Conservation (phyloP, 2,113 vertebrate genomes). For the Rhynchopsitta pachyrhyncha region DNA sequence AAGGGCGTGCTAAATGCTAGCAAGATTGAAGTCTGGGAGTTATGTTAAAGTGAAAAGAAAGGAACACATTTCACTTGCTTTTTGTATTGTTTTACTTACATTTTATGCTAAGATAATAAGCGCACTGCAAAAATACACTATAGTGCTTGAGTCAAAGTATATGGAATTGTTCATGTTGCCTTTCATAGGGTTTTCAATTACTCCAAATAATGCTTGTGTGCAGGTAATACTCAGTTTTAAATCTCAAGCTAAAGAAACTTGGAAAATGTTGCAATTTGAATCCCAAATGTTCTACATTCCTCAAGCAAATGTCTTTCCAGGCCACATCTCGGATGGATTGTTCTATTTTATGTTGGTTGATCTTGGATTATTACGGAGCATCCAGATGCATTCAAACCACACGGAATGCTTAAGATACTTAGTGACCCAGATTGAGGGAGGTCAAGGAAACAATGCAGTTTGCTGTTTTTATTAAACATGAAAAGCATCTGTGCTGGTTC, state of each 20-base stretch:
- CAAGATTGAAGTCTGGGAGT: background rate
- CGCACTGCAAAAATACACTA: background rate
- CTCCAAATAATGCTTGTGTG: background rate
- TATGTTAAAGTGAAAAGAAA: background rate
- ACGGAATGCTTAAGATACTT: constrained; percentile 21
- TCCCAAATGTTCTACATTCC: background rate
- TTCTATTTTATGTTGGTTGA: constrained; percentile 70
- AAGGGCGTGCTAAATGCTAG: background rate
- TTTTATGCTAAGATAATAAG: background rate
- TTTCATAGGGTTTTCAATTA: background rate
- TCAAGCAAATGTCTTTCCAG: constrained; percentile 56
- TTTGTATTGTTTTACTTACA: background rate
- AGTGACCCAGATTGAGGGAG: constrained; percentile 30
- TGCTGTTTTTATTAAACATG: constrained; percentile 20
- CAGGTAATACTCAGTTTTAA: background rate
- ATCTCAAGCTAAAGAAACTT: background rate
- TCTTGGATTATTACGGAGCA: constrained; percentile 55
- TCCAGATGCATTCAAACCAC: constrained; percentile 38
- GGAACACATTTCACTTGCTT: background rate
- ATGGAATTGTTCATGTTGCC: background rate
- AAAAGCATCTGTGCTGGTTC: constrained; percentile 46
- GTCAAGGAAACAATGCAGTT: constrained; percentile 16
- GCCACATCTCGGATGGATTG: constrained; percentile 48
- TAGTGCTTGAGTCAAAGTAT: background rate
- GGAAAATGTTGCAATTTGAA: background rate